A percentile compares a stretch with the other conserved stretches of the same genome.
Conservation (phyloP, 2,888 invertebrate genomes). For the Rhopalosiphum nymphaeae region DNA sequence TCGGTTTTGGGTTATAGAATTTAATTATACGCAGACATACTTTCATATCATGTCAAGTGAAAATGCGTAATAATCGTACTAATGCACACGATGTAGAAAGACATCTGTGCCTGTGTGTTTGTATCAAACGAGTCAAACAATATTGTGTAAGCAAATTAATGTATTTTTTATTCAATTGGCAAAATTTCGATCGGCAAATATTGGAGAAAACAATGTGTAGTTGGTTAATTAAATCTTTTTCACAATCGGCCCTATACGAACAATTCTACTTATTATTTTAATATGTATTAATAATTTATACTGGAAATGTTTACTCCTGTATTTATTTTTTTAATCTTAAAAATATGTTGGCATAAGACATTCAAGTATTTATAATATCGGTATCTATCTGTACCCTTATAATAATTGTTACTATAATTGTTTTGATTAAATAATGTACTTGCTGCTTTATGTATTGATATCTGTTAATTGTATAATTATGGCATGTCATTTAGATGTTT, state of each 20-base stretch:
- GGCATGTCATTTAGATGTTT: not conserved
- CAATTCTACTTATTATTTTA: not conserved
- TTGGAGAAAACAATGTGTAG: not conserved
- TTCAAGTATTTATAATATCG: not conserved
- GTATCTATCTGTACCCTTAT: not conserved
- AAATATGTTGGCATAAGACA: not conserved
- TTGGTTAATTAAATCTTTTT: not conserved
- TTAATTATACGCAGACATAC: not conserved
- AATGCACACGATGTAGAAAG: not conserved
- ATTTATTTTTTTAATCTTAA: not conserved
- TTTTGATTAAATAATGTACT: not conserved
- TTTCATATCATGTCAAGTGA: not conserved
- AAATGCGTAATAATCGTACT: not conserved
- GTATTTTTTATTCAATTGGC: not conserved
- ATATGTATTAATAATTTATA: not conserved
- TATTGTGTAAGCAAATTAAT: not conserved
- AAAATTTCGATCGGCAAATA: not conserved
- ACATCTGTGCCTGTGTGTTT: not conserved
- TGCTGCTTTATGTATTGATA: not conserved
- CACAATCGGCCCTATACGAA: not conserved
- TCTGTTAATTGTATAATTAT: not conserved
- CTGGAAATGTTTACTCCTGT: not conserved
- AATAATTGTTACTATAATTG: not conserved
- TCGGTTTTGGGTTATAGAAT: not conserved
- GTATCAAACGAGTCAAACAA: not conserved